These are phyloP conservation scores for Macrotis lagotis DNA, from an alignment of 2,113 vertebrate genomes.

Conservation along the genomic window DNA sequence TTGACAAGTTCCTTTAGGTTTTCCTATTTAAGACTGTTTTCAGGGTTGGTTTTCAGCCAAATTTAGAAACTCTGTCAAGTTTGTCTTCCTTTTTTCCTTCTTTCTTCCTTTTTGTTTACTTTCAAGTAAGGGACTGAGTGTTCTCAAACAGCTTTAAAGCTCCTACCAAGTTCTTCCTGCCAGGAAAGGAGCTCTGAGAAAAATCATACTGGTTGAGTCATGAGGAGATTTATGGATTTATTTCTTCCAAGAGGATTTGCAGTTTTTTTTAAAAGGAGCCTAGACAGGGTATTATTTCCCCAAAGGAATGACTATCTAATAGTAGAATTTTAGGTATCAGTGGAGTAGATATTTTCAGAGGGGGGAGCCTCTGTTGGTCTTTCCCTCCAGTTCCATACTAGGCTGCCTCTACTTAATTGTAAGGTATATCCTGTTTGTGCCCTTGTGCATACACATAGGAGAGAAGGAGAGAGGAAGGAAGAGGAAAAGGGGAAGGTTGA, in stretches of 20 bases:
- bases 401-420: not conserved
- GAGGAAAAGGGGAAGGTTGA: not conserved
- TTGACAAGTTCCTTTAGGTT: not conserved
- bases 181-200: not conserved
- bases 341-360: not conserved
- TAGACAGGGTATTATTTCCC: not conserved
- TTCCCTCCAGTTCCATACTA: not conserved
- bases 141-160: not conserved
- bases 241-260: not conserved
- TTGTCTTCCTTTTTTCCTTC: not conserved
- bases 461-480: not conserved
- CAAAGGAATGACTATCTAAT: not conserved
- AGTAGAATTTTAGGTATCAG: not conserved
- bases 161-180: not conserved
- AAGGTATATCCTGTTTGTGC: not conserved
- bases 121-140: not conserved
- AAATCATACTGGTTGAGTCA: not conserved
- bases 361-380: not conserved
- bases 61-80: not conserved
- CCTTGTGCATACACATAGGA: not conserved
- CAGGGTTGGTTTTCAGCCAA: not conserved
- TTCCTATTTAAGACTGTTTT: conserved; percentile 17
- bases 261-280: not conserved
- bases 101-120: not conserved
- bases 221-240: not conserved